These are phyloP conservation scores for Ovis canadensis DNA, from an alignment of 2,113 vertebrate species.

Conservation along the genomic window DNA sequence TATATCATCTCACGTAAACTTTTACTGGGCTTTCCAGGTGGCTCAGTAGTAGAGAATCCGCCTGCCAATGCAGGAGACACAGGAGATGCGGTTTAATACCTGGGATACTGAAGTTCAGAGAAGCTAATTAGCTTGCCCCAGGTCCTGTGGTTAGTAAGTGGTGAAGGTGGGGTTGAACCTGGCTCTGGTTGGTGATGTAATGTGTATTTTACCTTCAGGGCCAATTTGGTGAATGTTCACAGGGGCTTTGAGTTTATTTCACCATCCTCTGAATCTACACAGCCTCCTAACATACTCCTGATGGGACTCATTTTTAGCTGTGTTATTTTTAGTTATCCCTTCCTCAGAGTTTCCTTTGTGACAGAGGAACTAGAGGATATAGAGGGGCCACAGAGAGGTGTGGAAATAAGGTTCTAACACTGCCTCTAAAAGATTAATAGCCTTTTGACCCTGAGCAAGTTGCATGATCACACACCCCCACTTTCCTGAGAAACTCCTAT, in stretches of 20 bases:
- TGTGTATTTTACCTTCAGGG: background rate
- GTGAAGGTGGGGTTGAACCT: background rate
- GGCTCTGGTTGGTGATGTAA: background rate
- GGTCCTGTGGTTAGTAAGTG: background rate
- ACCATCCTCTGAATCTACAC: background rate
- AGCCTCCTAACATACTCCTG: background rate
- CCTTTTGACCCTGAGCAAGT: background rate
- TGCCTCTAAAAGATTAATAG: background rate
- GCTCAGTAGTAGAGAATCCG: background rate
- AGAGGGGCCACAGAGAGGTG: background rate
- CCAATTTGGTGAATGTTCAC: background rate
- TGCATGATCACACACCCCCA: background rate
- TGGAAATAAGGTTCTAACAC: background rate
- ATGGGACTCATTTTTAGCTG: background rate
- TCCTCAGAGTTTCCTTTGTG: slow-evolving; percentile 39
- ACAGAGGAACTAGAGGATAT: background rate
- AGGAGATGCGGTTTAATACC: background rate
- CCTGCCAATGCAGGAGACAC: background rate
- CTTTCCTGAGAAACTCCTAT: background rate
- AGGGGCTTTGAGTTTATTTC: background rate
- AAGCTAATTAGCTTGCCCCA: background rate
- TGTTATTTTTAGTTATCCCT: slow-evolving; percentile 18
- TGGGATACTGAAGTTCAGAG: background rate
- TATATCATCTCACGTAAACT: background rate
- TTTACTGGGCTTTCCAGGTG: background rate